Base-by-base conservation (phyloP, 2,113 vertebrate species). In the Loxodonta africana region DNA sequence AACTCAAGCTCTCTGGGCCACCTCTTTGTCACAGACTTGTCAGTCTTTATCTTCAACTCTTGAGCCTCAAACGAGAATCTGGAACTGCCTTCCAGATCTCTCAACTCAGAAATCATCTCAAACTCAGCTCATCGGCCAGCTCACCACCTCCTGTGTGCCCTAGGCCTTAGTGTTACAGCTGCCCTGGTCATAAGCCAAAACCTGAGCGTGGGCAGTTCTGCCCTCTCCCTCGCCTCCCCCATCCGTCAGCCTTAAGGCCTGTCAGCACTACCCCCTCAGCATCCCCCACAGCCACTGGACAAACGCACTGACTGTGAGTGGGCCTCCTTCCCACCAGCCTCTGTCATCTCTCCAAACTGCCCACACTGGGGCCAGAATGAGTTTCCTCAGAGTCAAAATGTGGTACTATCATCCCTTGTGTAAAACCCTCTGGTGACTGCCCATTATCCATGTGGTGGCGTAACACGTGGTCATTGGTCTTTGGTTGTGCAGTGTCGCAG, bases 361-460 rank as follows among this genome's bases (percentile, higher is more conserved):
- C n/a, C 11, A 18, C 33, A 21, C 28, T 20, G 26, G 0, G 6
- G 41, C 77, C 51, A 60, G 80, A 84, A 65, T 41, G 21, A 28
- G 23, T 76, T 67, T 60, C 73, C 41, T 46, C 23, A 44, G 67
- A 53, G 48, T 89, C 11, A 76, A 41, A 82, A 74, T 78, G 37
- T 14, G 44, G 28, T 41, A n/a, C 28, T 46, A 2, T 80, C 51
- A 76, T 57, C 26, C n/a, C 41, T 37, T 88, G 33, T 60, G 63
- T 51, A 48, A 81, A 89, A 20, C n/a, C 30, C 60, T 67, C 46
- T 46, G n/a, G 12, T n/a, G 30, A 48, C 30, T 82, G 37, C n/a
- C 28, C 23, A 0, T 65, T 25, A 25, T 67, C 44, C 5, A 0
- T 48, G 44, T 12, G 7, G 20, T 25, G 1, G 2, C 15, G 4